Evolutionary conservation across 2,797 vertebrate species (phyloP).

Genomic region (Betta splendens): DNA sequence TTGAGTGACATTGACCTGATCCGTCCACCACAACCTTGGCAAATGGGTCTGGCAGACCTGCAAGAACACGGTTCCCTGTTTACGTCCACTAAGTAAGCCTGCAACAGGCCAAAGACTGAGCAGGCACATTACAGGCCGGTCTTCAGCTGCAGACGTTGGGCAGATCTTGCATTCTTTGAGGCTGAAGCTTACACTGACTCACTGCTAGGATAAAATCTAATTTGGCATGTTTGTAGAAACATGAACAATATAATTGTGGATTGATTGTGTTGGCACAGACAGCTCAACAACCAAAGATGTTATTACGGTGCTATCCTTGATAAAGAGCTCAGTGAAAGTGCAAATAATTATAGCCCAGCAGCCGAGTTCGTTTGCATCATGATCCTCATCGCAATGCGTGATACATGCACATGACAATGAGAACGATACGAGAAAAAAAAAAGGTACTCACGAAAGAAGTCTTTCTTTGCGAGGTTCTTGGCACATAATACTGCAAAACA

Average conservation of each 20-base stretch:
- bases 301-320: slow-evolving; percentile 9
- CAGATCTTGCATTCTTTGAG: background rate
- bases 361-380: slow-evolving; percentile 3
- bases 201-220: slow-evolving; percentile 7
- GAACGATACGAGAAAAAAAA: slow-evolving; percentile 8
- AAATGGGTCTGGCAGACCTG: slow-evolving; percentile 96
- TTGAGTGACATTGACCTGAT: slow-evolving; percentile 98
- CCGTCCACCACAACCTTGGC: slow-evolving; percentile 97
- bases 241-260: slow-evolving; percentile 15
- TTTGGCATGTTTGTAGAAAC: background rate
- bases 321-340: slow-evolving; percentile 1
- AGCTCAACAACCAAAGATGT: background rate
- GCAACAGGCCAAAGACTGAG: background rate
- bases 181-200: slow-evolving; percentile 1
- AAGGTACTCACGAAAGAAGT: slow-evolving; percentile 97
- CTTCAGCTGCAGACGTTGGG: background rate
- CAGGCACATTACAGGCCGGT: background rate
- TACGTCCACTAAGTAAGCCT: background rate
- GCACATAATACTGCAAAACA: slow-evolving; percentile 94
- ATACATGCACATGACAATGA: slow-evolving; percentile 19
- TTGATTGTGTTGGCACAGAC: background rate
- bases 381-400: background rate
- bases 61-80: background rate
- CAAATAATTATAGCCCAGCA: background rate
- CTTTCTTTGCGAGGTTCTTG: slow-evolving; percentile 99